phyloP scores from a whole-genome alignment of 2,888 invertebrate genomes.

The Pseudococcus viburni region DNA sequence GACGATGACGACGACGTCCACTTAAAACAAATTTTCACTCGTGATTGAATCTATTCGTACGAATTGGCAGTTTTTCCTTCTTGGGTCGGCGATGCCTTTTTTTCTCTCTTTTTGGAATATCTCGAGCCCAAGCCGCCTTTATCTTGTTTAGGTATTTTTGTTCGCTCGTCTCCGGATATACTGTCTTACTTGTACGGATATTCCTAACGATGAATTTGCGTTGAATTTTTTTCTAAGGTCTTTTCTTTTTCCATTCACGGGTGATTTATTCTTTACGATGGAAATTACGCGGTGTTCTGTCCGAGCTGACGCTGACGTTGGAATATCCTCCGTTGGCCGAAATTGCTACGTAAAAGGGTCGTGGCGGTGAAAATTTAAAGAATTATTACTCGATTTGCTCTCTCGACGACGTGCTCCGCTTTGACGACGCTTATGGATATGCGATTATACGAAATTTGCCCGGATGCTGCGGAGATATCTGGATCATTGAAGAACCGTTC shows the following conservation, averaged over 20 bases:
- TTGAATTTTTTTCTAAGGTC: background rate
- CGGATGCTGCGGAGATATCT: no score
- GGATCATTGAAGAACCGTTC: no score
- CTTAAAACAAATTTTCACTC: slow-evolving; percentile 47
- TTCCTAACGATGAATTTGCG: slow-evolving; percentile 14
- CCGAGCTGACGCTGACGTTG: background rate
- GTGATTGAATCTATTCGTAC: slow-evolving; percentile 49
- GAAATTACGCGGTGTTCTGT: background rate
- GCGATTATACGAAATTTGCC: background rate
- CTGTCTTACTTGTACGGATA: background rate
- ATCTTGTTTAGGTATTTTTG: slow-evolving; percentile 41
- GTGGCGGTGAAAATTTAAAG: background rate
- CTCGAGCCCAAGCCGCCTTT: slow-evolving; percentile 29
- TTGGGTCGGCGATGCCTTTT: background rate
- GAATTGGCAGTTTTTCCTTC: background rate
- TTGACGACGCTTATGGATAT: background rate
- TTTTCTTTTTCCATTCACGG: background rate
- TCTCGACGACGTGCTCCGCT: background rate
- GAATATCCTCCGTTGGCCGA: background rate
- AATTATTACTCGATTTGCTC: background rate
- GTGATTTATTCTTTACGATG: slow-evolving; percentile 27
- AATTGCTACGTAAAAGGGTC: background rate
- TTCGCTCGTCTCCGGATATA: background rate
- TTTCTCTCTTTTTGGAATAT: background rate
- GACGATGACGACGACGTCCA: background rate